A percentile compares a stretch with the other conserved stretches of the same genome.
phyloP scores from a whole-genome alignment of 2,888 invertebrate species.

The Cyrtodaria siliqua region DNA sequence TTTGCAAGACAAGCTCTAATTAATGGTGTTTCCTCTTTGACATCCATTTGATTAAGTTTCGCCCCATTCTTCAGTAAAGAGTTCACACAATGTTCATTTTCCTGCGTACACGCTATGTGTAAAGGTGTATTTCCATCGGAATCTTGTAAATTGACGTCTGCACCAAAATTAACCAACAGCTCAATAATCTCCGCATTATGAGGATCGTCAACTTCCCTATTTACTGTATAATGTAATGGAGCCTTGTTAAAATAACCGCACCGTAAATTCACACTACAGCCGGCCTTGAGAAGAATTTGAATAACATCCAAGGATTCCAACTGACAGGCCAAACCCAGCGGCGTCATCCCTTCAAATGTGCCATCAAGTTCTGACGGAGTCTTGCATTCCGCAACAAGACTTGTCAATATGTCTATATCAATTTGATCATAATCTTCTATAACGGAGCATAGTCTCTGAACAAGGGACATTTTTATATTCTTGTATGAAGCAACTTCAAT shows the following conservation, averaged over 20 bases:
- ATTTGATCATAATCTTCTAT: too few relatives aligned
- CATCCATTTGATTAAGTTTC: neutral
- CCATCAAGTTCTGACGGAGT: neutral
- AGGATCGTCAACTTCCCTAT: neutral
- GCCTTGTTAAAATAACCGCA: neutral
- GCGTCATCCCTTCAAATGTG: neutral
- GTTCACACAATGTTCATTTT: neutral
- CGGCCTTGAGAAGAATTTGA: neutral
- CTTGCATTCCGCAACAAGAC: neutral
- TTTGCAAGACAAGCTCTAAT: slow-evolving; percentile 1
- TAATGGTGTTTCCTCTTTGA: slow-evolving; percentile 2
- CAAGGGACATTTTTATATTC: too few relatives aligned
- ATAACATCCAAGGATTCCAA: neutral
- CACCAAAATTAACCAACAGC: neutral
- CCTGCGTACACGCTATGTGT: neutral
- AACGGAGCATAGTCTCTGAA: too few relatives aligned
- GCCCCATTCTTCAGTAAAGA: neutral
- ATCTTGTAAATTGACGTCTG: neutral
- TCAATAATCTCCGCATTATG: neutral
- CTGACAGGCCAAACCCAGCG: neutral
- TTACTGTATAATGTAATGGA: neutral
- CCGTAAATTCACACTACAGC: neutral
- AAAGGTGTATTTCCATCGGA: neutral
- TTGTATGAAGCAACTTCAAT: too few relatives aligned
- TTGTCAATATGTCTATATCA: neutral